Conservation (phyloP, 2,888 invertebrate species). For the Toxonevra muliebris region DNA sequence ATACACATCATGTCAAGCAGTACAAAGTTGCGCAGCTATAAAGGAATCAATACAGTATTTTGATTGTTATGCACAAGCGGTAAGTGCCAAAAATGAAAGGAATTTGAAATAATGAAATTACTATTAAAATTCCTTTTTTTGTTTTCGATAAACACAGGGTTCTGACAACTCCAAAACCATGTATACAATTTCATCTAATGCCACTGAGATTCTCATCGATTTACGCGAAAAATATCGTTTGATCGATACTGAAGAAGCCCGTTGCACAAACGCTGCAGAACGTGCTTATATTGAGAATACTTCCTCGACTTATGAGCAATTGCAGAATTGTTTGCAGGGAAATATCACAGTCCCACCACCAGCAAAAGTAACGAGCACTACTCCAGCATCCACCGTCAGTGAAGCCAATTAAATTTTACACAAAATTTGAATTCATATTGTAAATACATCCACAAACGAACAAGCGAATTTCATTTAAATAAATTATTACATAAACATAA, state of each 20-base stretch:
- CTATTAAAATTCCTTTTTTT: neutral
- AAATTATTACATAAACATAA: too few relatives aligned
- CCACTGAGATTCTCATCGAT: constrained; percentile 38
- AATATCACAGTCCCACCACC: constrained; percentile 26
- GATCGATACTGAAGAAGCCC: constrained; percentile 32
- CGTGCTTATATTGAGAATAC: constrained; percentile 42
- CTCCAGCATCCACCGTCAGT: too few relatives aligned
- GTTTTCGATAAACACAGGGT: neutral
- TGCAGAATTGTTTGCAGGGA: constrained; percentile 46
- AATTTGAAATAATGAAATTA: neutral
- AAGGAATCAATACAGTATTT: constrained; percentile 36
- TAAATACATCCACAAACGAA: too few relatives aligned
- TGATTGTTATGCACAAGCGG: constrained; percentile 41
- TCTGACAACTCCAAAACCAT: constrained; percentile 36
- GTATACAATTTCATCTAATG: constrained; percentile 46
- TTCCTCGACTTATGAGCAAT: constrained; percentile 15
- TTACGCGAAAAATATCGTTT: constrained; percentile 38
- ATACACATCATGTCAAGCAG: constrained; percentile 36
- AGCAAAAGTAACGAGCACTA: neutral
- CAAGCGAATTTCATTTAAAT: too few relatives aligned
- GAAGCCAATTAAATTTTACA: too few relatives aligned
- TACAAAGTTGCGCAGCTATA: constrained; percentile 32
- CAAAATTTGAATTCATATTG: too few relatives aligned
- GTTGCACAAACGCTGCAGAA: constrained; percentile 48
- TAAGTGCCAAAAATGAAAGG: constrained; percentile 16